Conservation (phyloP, 2,797 vertebrate genomes). For the Antrozous pallidus region DNA sequence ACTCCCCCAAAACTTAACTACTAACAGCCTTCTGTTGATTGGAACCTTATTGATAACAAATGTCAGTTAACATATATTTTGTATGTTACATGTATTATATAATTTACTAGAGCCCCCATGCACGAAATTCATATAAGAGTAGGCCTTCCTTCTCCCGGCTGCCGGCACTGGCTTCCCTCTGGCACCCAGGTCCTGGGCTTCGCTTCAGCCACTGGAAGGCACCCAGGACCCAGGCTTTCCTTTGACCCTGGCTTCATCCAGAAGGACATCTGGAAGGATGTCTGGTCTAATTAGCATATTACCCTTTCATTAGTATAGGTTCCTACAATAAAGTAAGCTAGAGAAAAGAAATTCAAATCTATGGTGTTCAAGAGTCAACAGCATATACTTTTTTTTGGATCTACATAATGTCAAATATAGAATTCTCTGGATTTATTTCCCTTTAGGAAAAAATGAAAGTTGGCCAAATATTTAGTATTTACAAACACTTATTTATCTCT, state of each 20-base stretch:
- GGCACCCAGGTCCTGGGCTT: too few species aligned
- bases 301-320: too few species aligned
- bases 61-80: neutral
- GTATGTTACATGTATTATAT: neutral
- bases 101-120: neutral
- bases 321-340: neutral
- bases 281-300: too few species aligned
- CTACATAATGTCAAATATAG: neutral
- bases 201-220: too few species aligned
- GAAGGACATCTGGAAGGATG: too few species aligned
- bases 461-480: constrained; percentile 20
- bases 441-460: neutral
- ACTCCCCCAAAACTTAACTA: neutral
- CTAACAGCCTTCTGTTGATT: neutral
- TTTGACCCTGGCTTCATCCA: too few species aligned
- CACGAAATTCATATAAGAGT: too few species aligned
- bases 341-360: neutral
- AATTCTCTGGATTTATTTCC: neutral
- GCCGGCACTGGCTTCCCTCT: too few species aligned
- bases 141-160: too few species aligned
- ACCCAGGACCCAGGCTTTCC: too few species aligned
- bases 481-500: neutral
- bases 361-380: neutral
- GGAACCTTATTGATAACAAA: neutral
- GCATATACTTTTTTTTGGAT: neutral